Evolutionary conservation across 2,888 invertebrate species (phyloP).

Genomic region (Stenodera caucasica): DNA sequence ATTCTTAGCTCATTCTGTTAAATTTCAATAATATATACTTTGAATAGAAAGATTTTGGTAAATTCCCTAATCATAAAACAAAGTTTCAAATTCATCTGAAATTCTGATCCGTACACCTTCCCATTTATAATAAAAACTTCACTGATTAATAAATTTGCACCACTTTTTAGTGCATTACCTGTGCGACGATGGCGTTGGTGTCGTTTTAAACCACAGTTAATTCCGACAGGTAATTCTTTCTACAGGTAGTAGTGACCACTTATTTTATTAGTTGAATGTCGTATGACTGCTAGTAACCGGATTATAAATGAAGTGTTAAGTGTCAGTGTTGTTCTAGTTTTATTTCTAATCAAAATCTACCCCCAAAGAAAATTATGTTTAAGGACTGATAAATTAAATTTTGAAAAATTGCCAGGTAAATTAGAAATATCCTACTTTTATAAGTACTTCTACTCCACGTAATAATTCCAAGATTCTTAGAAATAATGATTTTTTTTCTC

Average conservation of each 20-base stretch:
- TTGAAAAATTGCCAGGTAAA: slow-evolving; percentile 1
- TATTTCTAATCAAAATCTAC: neutral
- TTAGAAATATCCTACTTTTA: too few species aligned
- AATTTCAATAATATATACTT: too few species aligned
- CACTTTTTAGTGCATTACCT: neutral
- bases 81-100: too few species aligned
- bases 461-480: too few species aligned
- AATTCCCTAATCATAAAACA: too few species aligned
- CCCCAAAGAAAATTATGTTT: neutral
- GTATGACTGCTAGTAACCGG: slow-evolving; percentile 21
- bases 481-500: too few species aligned
- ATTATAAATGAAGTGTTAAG: slow-evolving; percentile 28
- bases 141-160: too few species aligned
- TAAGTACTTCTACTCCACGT: neutral
- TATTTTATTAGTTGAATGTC: neutral
- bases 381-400: neutral
- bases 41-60: too few species aligned
- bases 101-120: too few species aligned
- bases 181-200: neutral
- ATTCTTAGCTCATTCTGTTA: too few species aligned
- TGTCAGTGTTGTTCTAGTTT: slow-evolving; percentile 12
- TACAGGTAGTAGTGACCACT: neutral
- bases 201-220: neutral
- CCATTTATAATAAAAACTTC: too few species aligned
- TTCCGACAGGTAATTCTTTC: neutral